Evolutionary conservation across 1,140 invertebrate species (phyloP), one percentile per base, ranked within the genome.

Genomic region (Macrobrachium nipponense): DNA sequence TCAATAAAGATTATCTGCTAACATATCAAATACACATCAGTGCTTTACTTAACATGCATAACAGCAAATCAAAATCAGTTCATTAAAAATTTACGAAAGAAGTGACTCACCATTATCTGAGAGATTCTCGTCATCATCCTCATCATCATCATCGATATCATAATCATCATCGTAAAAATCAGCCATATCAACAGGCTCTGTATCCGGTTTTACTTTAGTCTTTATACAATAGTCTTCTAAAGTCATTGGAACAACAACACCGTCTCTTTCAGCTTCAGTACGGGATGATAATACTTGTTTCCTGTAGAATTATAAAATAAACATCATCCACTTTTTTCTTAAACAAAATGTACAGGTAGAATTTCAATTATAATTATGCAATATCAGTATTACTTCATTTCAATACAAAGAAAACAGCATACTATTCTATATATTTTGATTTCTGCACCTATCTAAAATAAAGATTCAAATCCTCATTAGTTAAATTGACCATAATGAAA

Each of bases 181-280:
- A 77, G 96, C 96, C 95, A 96, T 96, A 91, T 97, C 96, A 64
- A 96, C 91, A 90, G 94, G 93, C 88, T 95, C 95, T 86, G 94
- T 94, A 15, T 88, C 87, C 94, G 95, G 93, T 95, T 96, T 89
- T 94, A 94, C 90, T 94, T 95, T 90, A 17, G 96, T 96, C 91
- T 98, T 98, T 90, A 98, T 96, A 91, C 97, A 97, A 92, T 99
- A 99, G 92, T 99, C 99, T 93, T 99, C 98, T 90, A 99, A 92
- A 4, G 98, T 99, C 83, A 97, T 94, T 51, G 98, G 99, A 86
- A 99, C 98, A 51, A 95, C 95, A 75, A 99, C 98, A 89, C 97
- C 97, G 92, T 99, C 99, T 87, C 96, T 96, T 90, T 98, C 97
- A 0, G 99, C 98, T 89, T 99, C 98, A 68, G 95, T 94, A 90